Evolutionary conservation across 2,888 invertebrate species (phyloP).

Genomic region (Vesta saturnalis): DNA sequence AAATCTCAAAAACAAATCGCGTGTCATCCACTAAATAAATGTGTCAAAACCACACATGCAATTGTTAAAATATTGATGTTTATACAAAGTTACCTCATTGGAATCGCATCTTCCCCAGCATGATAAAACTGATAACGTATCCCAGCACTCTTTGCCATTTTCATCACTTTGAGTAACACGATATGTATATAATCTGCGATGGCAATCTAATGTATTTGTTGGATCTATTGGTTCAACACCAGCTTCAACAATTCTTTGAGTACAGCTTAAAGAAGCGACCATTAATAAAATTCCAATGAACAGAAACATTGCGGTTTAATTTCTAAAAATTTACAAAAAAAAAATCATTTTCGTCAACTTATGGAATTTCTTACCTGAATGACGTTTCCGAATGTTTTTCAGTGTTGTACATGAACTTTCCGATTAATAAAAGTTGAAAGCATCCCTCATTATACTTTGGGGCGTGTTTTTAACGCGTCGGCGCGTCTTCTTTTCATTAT

Average conservation of each 20-base stretch:
- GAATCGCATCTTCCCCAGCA: constrained; percentile 88
- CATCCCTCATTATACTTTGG: constrained; percentile 48
- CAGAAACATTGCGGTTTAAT: constrained; percentile 22
- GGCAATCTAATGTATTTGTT: constrained; percentile 71
- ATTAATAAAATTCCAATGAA: constrained; percentile 20
- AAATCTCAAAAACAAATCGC: background rate
- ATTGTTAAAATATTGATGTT: background rate
- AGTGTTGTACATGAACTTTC: constrained; percentile 48
- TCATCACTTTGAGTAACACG: constrained; percentile 72
- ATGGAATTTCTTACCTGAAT: constrained; percentile 23
- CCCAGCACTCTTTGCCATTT: constrained; percentile 78
- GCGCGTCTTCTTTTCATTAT: constrained; percentile 23
- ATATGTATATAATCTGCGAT: constrained; percentile 72
- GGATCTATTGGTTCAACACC: constrained; percentile 50
- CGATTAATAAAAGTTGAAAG: constrained; percentile 53
- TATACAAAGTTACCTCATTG: constrained; percentile 70
- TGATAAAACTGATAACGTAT: constrained; percentile 76
- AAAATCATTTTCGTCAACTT: background rate
- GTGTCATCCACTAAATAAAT: background rate
- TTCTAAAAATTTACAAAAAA: background rate
- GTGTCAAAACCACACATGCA: background rate
- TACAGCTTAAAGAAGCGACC: constrained; percentile 11
- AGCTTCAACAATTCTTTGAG: constrained; percentile 49
- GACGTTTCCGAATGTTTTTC: constrained; percentile 27
- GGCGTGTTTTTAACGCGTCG: constrained; percentile 47